These are phyloP conservation scores for Strongylocentrotus purpuratus DNA, from an alignment of 35 echinoderm and acorn worm species.

Conservation along the genomic window DNA sequence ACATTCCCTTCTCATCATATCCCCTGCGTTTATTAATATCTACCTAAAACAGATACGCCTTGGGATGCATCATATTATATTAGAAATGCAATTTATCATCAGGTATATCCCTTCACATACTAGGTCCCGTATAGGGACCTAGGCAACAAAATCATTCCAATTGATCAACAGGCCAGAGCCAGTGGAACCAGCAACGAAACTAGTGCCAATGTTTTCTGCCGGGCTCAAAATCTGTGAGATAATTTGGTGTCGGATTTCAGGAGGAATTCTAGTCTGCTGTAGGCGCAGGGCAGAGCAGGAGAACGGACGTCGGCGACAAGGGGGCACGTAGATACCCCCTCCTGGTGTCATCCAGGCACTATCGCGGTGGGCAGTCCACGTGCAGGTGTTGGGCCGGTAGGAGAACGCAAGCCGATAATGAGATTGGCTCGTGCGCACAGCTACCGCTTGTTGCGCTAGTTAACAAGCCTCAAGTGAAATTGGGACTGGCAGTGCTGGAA, in stretches of 20 bases:
- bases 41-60: not conserved
- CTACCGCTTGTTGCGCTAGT: slow-evolving; percentile 36
- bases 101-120: not conserved
- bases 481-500: not conserved
- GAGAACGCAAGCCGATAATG: slow-evolving; percentile 14
- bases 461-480: not conserved
- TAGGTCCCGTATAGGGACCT: not conserved
- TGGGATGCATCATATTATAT: not conserved
- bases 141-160: not conserved
- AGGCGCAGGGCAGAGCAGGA: not conserved
- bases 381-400: slow-evolving; percentile 30
- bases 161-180: not conserved
- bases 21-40: not conserved
- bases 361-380: not conserved
- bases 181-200: not conserved
- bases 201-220: not conserved
- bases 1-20: not conserved
- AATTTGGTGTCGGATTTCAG: slow-evolving; percentile 26
- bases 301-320: not conserved
- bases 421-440: slow-evolving; percentile 23
- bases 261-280: not conserved
- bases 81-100: not conserved
- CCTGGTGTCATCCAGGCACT: not conserved
- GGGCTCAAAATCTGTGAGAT: slow-evolving; percentile 24
- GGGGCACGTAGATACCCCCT: slow-evolving; percentile 8